Evolutionary conservation across 2,797 vertebrate genomes (phyloP), one percentile per base, ranked within the genome.

Genomic region (Selene dorsalis): DNA sequence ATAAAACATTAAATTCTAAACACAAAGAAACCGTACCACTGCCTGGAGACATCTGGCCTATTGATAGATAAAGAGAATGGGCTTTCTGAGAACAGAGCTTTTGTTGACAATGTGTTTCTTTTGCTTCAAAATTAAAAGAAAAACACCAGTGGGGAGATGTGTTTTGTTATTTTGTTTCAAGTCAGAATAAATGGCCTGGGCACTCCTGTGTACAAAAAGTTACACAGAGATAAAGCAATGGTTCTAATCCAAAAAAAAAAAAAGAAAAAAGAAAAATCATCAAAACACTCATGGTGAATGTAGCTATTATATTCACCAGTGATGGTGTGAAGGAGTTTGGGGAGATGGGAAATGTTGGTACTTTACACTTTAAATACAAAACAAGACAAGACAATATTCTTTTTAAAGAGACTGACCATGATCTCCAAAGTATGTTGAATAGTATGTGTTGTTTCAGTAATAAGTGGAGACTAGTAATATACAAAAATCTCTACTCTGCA

Each of bases 81-180:
- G 11, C 5, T 52, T 41, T 55, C n/a, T 20, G 1, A 65, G 7
- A 26, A 24, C 1, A 50, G 5, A 55, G 24, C 10, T 45, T 73
- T 43, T 5, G 1, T 39, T 17, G 12, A 45, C 41, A 43, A 28
- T 1, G 30, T 57, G 20, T 22, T 38, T 22, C 0, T 26, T 73
- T 77, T 28, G 38, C 22, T 30, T 41, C 3, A 0, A 35, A 61
- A 72, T 18, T 35, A 57, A 70, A 60, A 50, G 38, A 66, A 71
- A 50, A 41, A 11, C 20, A 26, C 4, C 20, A 39, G 3, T 20
- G n/a, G 18, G 3, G 4, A 10, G 18, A 28, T 30, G 26, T 48
- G 18, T 48, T 20, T 8, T 48, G 18, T 48, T n/a, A 8, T 48
- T 48, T 43, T 48, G 20, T 18, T 20, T 9, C 45, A 48, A 20